Percentiles rank a stretch among this genome's conserved stretches.
Conservation (phyloP, 2,888 invertebrate genomes). For the Eupeodes latifasciatus region DNA sequence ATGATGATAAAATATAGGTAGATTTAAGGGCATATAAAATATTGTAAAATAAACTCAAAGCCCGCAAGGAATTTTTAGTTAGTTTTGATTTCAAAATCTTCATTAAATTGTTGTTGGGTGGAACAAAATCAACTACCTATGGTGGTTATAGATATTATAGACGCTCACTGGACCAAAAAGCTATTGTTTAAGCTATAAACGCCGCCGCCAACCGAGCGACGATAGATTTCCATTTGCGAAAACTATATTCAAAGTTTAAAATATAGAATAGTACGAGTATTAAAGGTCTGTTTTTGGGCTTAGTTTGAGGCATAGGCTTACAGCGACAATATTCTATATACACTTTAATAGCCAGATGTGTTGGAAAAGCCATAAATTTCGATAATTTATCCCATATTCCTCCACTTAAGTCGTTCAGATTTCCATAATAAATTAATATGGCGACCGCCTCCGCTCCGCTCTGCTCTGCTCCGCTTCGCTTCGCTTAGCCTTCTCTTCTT, state of each 20-base stretch:
- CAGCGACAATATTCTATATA: conserved; percentile 27
- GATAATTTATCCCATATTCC: conserved; percentile 83
- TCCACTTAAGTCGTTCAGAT: conserved; percentile 83
- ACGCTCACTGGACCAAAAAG: neutral
- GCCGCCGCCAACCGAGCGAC: no score
- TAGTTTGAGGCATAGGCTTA: neutral
- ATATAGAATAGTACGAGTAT: neutral
- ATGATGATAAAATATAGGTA: no score
- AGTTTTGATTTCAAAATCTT: neutral
- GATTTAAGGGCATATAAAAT: conserved; percentile 21
- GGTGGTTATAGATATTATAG: neutral
- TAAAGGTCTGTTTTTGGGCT: neutral
- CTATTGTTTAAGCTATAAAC: neutral
- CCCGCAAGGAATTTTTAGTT: neutral
- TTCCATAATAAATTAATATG: conserved; percentile 83
- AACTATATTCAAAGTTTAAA: neutral
- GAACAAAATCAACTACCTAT: neutral
- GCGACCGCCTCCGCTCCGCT: conserved; percentile 44
- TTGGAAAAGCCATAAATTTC: conserved; percentile 82
- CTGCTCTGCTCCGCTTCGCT: neutral
- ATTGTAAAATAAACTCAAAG: neutral
- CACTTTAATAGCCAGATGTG: conserved; percentile 69
- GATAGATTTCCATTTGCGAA: neutral
- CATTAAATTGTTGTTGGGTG: neutral
- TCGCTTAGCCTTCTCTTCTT: neutral